Percentiles rank a stretch among this genome's conserved stretches.
Evolutionary conservation across 2,888 invertebrate genomes (phyloP).

Genomic region (Hypena proboscidalis): DNA sequence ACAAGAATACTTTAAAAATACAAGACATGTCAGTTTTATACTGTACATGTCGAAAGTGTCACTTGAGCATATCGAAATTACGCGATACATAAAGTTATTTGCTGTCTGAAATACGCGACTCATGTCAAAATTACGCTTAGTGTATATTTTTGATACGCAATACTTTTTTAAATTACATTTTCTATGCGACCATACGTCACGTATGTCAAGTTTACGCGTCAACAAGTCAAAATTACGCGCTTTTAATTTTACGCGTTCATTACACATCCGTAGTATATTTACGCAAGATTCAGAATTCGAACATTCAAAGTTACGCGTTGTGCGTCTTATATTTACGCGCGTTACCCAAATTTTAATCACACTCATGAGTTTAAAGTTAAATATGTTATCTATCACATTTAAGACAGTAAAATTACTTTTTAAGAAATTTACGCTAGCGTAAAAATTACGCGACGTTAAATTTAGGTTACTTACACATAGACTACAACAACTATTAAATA

Average conservation of each 20-base stretch:
- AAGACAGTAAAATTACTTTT: conserved; percentile 4
- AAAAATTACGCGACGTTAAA: conserved; percentile 21
- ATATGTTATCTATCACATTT: conserved; percentile 11
- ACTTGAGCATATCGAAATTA: no score
- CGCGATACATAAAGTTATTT: no score
- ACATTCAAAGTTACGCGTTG: conserved; percentile 12
- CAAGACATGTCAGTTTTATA: no score
- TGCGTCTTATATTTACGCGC: conserved; percentile 7
- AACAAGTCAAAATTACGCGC: neutral
- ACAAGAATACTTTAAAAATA: no score
- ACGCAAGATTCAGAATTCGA: neutral
- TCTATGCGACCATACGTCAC: neutral
- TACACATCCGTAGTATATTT: neutral
- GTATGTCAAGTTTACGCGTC: conserved; percentile 2
- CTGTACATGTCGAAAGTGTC: no score
- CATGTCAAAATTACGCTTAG: conserved; percentile 24
- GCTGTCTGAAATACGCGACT: conserved; percentile 17
- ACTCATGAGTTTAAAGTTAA: neutral
- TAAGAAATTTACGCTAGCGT: conserved; percentile 13
- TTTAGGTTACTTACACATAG: no score
- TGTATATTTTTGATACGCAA: conserved; percentile 13
- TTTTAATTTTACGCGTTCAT: conserved; percentile 1
- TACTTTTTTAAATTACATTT: conserved; percentile 6
- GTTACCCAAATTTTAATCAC: conserved; percentile 8
- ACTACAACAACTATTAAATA: no score